Percentiles rank a stretch among this genome's conserved stretches.
Conservation (phyloP, 2,888 invertebrate species). For the Caenorhabditis sp. region DNA sequence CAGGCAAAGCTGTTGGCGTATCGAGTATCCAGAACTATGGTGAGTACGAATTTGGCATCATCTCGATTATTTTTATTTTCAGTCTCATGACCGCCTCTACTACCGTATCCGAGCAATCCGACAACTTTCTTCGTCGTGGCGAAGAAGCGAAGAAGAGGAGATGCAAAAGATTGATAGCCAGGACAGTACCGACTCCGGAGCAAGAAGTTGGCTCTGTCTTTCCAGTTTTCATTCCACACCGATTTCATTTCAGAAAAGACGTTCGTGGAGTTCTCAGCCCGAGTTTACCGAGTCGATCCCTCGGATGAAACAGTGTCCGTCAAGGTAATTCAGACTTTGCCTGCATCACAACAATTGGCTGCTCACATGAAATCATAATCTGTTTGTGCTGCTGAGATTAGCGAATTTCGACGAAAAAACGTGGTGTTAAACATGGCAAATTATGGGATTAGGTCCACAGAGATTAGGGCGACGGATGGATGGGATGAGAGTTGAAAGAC, state of each 20-base stretch:
- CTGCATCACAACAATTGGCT: conserved; percentile 27
- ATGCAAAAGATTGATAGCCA: conserved; percentile 49
- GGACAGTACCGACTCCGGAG: conserved; percentile 35
- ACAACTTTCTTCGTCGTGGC: conserved; percentile 64
- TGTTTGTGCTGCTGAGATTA: conserved; percentile 38
- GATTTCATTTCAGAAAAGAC: conserved; percentile 57
- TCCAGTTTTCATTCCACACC: background rate
- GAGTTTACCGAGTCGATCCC: conserved; percentile 62
- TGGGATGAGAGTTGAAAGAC: background rate
- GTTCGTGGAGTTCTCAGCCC: conserved; percentile 69
- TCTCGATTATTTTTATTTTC: conserved; percentile 70
- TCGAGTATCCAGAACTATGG: conserved; percentile 82
- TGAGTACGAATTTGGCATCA: conserved; percentile 21
- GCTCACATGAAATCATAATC: conserved; percentile 48
- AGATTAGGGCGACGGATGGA: conserved; percentile 7
- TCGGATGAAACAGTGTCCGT: conserved; percentile 56
- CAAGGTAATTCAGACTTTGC: conserved; percentile 43
- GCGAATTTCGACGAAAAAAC: conserved; percentile 34
- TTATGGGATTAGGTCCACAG: conserved; percentile 26
- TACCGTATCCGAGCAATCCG: conserved; percentile 82
- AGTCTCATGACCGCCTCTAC: conserved; percentile 82
- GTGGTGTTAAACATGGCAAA: conserved; percentile 43
- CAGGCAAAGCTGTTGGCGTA: conserved; percentile 81
- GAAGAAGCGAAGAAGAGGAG: conserved; percentile 63
- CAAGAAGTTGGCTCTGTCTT: conserved; percentile 16